Conservation (phyloP, 2,888 invertebrate species). For the Leptopilina syphax region DNA sequence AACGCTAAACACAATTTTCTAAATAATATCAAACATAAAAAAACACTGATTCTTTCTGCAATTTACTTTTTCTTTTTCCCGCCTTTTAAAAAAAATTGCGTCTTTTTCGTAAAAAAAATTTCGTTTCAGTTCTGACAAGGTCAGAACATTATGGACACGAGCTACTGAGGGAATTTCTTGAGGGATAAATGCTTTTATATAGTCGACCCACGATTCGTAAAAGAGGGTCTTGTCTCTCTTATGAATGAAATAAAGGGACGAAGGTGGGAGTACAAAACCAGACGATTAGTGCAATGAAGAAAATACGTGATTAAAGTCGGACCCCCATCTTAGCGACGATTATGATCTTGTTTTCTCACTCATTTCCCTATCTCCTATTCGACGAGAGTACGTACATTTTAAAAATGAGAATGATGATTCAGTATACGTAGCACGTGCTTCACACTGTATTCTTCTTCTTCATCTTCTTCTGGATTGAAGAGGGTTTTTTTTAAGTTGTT, state of each 20-base stretch:
- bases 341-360: conserved; percentile 60
- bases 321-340: conserved; percentile 62
- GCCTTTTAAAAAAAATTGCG: not conserved
- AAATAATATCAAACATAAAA: conserved; percentile 6
- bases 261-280: conserved; percentile 53
- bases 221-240: conserved; percentile 48
- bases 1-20: not conserved
- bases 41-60: not conserved
- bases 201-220: conserved; percentile 64
- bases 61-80: not conserved
- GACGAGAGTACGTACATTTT: conserved; percentile 9
- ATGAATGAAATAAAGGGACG: conserved; percentile 62
- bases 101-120: conserved; percentile 36
- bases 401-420: conserved; percentile 37
- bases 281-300: conserved; percentile 65
- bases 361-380: conserved; percentile 57
- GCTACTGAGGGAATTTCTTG: conserved; percentile 55
- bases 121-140: conserved; percentile 49
- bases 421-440: conserved; percentile 28
- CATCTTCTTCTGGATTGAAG: not conserved
- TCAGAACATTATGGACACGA: conserved; percentile 62
- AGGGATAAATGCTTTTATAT: conserved; percentile 65
- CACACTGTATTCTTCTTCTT: not conserved
- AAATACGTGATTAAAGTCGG: conserved; percentile 62
- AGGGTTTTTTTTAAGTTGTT: not conserved